phyloP scores from a whole-genome alignment of 2,888 invertebrate genomes.

The Sarcophaga rosellei region DNA sequence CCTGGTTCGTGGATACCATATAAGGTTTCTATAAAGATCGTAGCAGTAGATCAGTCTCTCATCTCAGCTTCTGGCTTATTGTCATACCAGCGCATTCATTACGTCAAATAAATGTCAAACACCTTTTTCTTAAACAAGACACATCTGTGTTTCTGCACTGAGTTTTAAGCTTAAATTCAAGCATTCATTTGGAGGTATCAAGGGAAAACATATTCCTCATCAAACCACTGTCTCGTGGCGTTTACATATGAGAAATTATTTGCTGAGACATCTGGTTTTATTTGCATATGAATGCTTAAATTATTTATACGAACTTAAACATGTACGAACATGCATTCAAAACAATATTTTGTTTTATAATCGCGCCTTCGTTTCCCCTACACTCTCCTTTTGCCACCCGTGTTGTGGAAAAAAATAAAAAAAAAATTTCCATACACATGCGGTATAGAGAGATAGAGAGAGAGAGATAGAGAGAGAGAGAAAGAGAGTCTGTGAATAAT shows the following conservation, averaged over 20 bases:
- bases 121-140: too few species aligned
- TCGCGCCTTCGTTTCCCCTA: not conserved
- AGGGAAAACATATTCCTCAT: not conserved
- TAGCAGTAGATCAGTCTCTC: too few species aligned
- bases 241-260: not conserved
- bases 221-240: conserved; percentile 7
- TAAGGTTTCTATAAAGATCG: too few species aligned
- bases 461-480: too few species aligned
- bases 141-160: too few species aligned
- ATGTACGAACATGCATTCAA: conserved; percentile 44
- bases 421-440: not conserved
- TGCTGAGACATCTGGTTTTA: conserved; percentile 61
- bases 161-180: too few species aligned
- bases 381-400: not conserved
- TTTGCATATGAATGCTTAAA: conserved; percentile 59
- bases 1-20: too few species aligned
- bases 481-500: conserved; percentile 21
- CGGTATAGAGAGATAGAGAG: not conserved
- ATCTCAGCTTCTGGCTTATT: too few species aligned
- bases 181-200: too few species aligned
- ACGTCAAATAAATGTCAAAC: too few species aligned
- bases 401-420: too few species aligned
- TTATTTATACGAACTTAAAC: conserved; percentile 54
- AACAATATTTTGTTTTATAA: conserved; percentile 38
- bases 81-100: too few species aligned